phyloP scores from a whole-genome alignment of 2,797 vertebrate genomes.

The Schizopygopsis malacanthus region DNA sequence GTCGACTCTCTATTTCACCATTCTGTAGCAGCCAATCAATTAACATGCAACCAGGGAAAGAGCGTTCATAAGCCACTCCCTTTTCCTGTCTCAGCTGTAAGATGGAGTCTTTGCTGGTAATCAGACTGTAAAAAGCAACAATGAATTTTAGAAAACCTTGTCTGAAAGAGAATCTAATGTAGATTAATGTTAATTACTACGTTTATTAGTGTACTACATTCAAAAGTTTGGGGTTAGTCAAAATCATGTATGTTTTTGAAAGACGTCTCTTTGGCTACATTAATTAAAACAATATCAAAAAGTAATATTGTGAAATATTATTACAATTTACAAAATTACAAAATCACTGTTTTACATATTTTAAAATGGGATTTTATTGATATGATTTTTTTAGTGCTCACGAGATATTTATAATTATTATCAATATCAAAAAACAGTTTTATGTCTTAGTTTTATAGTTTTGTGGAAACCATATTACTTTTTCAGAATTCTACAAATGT shows the following conservation, averaged over 20 bases:
- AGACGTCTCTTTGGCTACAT: not conserved
- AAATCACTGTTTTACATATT: not conserved
- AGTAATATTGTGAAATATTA: not conserved
- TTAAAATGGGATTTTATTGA: not conserved
- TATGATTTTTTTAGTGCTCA: not conserved
- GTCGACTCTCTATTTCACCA: constrained; percentile 79
- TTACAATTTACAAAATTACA: no score
- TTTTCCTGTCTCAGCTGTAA: constrained; percentile 84
- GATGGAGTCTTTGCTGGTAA: constrained; percentile 78
- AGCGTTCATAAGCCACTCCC: constrained; percentile 79
- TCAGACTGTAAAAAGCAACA: constrained; percentile 73
- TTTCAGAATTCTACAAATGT: not conserved
- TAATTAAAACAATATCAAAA: not conserved
- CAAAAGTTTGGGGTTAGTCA: not conserved
- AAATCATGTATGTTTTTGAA: not conserved
- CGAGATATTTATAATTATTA: not conserved
- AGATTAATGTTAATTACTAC: not conserved
- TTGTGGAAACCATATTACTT: not conserved
- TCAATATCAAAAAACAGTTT: not conserved
- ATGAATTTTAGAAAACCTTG: not conserved
- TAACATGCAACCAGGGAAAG: constrained; percentile 84
- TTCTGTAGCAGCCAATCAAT: constrained; percentile 88
- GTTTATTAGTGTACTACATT: not conserved
- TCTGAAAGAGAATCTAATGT: not conserved
- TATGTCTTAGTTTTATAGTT: not conserved